Percentiles rank a stretch among this genome's conserved stretches.
Evolutionary conservation across 2,888 invertebrate genomes (phyloP).

Genomic region (Andrena trimmerana): DNA sequence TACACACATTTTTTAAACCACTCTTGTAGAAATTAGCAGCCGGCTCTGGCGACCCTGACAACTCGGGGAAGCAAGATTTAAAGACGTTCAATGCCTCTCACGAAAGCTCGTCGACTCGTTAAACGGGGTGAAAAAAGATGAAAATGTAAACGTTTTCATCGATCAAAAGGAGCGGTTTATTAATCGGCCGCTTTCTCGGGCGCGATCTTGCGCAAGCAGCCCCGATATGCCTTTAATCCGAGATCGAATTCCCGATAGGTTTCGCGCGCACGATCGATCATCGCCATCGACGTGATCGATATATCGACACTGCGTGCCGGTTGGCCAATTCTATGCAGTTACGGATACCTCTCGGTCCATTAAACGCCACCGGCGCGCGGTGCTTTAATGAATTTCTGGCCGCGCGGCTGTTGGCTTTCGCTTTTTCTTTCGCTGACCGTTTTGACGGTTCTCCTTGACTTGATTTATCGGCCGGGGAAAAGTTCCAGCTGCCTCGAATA

Average conservation of each 20-base stretch:
- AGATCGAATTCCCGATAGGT: slow-evolving; percentile 78
- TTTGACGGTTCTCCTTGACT: slow-evolving; percentile 58
- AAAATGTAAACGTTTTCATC: slow-evolving; percentile 47
- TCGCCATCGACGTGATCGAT: slow-evolving; percentile 77
- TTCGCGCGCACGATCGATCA: slow-evolving; percentile 78
- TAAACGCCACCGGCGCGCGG: slow-evolving; percentile 53
- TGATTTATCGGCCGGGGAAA: slow-evolving; percentile 58
- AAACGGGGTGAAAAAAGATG: slow-evolving; percentile 13
- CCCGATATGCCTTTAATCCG: slow-evolving; percentile 62
- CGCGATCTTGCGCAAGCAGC: slow-evolving; percentile 65
- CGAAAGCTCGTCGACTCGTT: not conserved
- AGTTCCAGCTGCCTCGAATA: slow-evolving; percentile 30
- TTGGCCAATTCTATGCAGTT: slow-evolving; percentile 59
- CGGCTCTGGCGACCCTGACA: not conserved
- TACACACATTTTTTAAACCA: too few relatives aligned
- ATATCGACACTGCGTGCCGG: slow-evolving; percentile 62
- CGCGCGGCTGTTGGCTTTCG: slow-evolving; percentile 43
- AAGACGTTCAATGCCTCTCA: not conserved
- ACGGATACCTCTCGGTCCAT: slow-evolving; percentile 55
- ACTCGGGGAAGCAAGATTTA: not conserved
- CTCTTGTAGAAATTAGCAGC: not conserved
- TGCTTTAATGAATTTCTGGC: slow-evolving; percentile 58
- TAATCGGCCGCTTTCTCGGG: slow-evolving; percentile 60
- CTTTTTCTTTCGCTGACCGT: slow-evolving; percentile 45
- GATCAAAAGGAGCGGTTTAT: slow-evolving; percentile 50